Conservation (phyloP, 2,888 invertebrate species). For the Coelinius sp. region DNA sequence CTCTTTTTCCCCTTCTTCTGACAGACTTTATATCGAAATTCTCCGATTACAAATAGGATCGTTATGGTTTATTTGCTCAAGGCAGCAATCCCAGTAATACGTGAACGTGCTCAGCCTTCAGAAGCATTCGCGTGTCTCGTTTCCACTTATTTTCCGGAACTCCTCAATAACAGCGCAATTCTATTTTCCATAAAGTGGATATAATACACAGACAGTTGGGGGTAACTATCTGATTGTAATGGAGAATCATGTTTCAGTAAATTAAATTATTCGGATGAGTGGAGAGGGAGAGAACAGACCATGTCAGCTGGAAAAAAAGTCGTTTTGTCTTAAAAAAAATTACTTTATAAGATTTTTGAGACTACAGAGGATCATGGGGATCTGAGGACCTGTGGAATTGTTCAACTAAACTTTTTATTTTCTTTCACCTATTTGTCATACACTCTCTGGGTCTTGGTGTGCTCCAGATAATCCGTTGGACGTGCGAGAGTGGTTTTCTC, state of each 20-base stretch:
- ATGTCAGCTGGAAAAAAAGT: constrained; percentile 12
- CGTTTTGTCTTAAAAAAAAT: not conserved
- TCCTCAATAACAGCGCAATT: constrained; percentile 35
- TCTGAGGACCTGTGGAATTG: not conserved
- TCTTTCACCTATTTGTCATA: not conserved
- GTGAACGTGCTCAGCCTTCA: constrained; percentile 54
- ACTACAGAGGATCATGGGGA: not conserved
- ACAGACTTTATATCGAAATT: constrained; percentile 29
- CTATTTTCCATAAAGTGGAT: not conserved
- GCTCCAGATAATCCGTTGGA: constrained; percentile 1
- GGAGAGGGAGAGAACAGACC: not conserved
- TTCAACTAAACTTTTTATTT: not conserved
- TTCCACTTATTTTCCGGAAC: constrained; percentile 26
- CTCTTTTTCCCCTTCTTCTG: not conserved
- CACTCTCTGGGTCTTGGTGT: not conserved
- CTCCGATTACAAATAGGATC: constrained; percentile 38
- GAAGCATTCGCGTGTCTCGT: constrained; percentile 31
- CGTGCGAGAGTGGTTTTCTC: not conserved
- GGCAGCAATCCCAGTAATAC: constrained; percentile 50
- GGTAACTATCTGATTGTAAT: constrained; percentile 25
- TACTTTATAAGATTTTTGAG: not conserved
- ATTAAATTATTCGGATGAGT: constrained; percentile 45
- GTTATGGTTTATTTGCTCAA: constrained; percentile 38
- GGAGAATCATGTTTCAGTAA: constrained; percentile 20
- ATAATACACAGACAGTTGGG: not conserved